Evolutionary conservation across 2,888 invertebrate genomes (phyloP).

Genomic region (Ophion ellenae): DNA sequence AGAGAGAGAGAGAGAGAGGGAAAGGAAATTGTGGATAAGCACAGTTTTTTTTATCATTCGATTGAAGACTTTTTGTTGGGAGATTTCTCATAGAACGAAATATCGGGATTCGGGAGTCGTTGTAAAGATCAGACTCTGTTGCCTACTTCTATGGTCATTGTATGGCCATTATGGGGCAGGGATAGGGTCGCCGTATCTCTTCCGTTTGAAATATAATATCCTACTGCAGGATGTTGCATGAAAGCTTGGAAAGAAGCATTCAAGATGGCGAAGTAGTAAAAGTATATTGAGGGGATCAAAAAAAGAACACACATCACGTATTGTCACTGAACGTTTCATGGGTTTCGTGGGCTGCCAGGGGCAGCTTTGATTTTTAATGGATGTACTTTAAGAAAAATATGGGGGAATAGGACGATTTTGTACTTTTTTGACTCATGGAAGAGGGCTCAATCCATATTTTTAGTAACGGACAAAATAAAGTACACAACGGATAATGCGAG

Average conservation of each 20-base stretch:
- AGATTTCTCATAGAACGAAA: slow-evolving; percentile 49
- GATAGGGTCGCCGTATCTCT: slow-evolving; percentile 30
- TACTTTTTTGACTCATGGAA: slow-evolving; percentile 4
- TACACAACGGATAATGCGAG: no score
- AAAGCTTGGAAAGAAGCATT: slow-evolving; percentile 29
- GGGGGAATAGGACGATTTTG: background rate
- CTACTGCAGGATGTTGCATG: slow-evolving; percentile 60
- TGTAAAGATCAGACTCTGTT: slow-evolving; percentile 23
- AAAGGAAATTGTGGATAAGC: slow-evolving; percentile 58
- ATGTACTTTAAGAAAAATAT: slow-evolving; percentile 11
- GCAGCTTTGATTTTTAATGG: slow-evolving; percentile 2
- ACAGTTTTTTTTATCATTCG: slow-evolving; percentile 54
- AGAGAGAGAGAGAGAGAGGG: slow-evolving; percentile 16
- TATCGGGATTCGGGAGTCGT: slow-evolving; percentile 31
- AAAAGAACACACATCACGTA: slow-evolving; percentile 20
- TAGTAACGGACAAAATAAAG: background rate
- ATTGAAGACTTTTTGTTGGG: slow-evolving; percentile 47
- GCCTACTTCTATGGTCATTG: slow-evolving; percentile 43
- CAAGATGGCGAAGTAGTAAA: slow-evolving; percentile 2
- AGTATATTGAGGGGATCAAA: background rate
- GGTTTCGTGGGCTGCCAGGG: slow-evolving; percentile 9
- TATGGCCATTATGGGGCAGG: slow-evolving; percentile 41
- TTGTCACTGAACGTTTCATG: slow-evolving; percentile 40
- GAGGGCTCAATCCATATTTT: background rate
- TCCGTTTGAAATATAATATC: slow-evolving; percentile 62